A percentile compares a stretch with the other conserved stretches of the same genome.
phyloP scores from a whole-genome alignment of 23 tunicate genomes.

The Ascidia mentula region DNA sequence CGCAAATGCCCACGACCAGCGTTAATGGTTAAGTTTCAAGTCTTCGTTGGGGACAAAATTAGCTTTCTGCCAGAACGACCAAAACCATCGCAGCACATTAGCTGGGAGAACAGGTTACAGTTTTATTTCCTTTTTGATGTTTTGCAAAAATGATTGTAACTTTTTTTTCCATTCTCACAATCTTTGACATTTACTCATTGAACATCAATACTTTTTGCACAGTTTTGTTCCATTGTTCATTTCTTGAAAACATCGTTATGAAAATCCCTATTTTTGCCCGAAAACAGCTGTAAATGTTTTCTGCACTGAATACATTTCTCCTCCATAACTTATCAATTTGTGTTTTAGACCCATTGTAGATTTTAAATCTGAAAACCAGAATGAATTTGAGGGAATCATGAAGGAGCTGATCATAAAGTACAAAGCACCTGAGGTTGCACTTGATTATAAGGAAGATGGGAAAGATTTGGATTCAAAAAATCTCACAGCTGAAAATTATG shows the following conservation, averaged over 20 bases:
- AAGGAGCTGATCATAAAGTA: neutral
- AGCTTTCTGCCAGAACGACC: neutral
- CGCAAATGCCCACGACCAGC: neutral
- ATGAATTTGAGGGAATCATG: neutral
- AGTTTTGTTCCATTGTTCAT: too few relatives aligned
- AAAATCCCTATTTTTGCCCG: too few relatives aligned
- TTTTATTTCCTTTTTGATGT: too few relatives aligned
- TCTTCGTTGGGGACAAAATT: neutral
- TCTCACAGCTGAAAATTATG: neutral
- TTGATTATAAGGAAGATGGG: too few relatives aligned
- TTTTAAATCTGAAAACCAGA: neutral
- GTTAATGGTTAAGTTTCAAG: neutral
- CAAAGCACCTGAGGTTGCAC: slow-evolving; percentile 5
- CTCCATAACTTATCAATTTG: too few relatives aligned
- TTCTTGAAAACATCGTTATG: too few relatives aligned
- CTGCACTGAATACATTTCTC: too few relatives aligned
- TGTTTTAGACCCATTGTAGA: neutral
- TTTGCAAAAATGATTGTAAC: too few relatives aligned
- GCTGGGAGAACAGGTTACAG: slow-evolving; percentile 3
- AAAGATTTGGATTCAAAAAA: neutral
- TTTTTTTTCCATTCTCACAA: too few relatives aligned
- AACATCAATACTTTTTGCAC: too few relatives aligned
- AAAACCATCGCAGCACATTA: neutral
- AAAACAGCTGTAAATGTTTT: too few relatives aligned
- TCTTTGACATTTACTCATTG: too few relatives aligned